Evolutionary conservation across 2,888 invertebrate species (phyloP), one percentile per base, ranked within the genome.

Genomic region (Thalpophila matura): DNA sequence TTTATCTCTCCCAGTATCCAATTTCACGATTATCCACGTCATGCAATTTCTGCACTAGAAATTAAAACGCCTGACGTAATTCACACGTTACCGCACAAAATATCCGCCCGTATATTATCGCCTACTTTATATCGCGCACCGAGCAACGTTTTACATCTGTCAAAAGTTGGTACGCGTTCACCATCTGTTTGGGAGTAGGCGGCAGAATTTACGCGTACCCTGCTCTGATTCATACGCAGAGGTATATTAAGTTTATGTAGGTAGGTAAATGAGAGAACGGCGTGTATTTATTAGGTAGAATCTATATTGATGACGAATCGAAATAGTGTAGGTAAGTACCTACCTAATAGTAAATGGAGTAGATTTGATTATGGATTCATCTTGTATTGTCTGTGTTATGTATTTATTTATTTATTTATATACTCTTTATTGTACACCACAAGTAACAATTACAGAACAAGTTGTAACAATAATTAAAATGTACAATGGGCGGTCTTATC

Each of bases 91-190:
- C 16, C 3, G 20, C 4, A 22, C 43, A 40, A 1, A 65, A 38
- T 72, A 0, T 1, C 0, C 0, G 0, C 3, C 47, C 80, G 80
- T 87, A 54, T 84, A 67, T 79, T 68, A 40, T 58, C 24, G 24
- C 31, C 70, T 78, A 82, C 78, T 86, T 88, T 83, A 89, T 86
- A 84, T 86, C 80, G 78, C 83, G 80, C 65, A 49, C 62, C 62
- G 38, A 78, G 77, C 81, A 76, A 79, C 84, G 82, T 84, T 86
- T 84, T 86, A 85, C 88, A 88, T 89, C 85, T 89, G 89, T 89
- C 90, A 90, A 88, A 90, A 88, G 84, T 89, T 84, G 63, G 82
- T 81, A 79, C 86, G 81, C 83, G 84, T 56, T 83, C 84, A 79
- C 85, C 80, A 82, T 76, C 76, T 80, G 82, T 81, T 83, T 74